Evolutionary conservation across 2,888 invertebrate species (phyloP), one percentile per base, ranked within the genome.

Genomic region (Candidula unifasciata): DNA sequence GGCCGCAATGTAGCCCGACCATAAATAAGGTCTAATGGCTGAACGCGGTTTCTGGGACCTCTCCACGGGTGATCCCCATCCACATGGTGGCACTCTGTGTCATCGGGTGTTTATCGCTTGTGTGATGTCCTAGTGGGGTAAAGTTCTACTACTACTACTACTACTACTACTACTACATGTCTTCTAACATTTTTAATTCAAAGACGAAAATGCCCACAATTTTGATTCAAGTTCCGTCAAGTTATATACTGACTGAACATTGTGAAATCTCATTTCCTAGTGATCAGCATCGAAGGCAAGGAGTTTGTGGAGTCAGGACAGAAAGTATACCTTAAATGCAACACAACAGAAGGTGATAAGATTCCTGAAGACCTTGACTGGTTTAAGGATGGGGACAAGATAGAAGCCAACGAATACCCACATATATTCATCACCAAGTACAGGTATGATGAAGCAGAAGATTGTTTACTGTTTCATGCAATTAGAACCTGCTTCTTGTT

Each of bases 331-430:
- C 87, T 92, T 69, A 86, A 88, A 76, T 92, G 92, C 86, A 92
- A 92, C 86, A 91, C 92, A 30, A 91, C 92, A 8, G 92, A 92
- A 6, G 91, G 91, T 54, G 90, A 91, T 35, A 89, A 90, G 57
- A 90, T 91, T 3, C 92, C 92, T 10, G 90, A 91, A 52, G 90
- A 92, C 81, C 90, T 92, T 71, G 90, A 91, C 83, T 93, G 92
- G 92, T 92, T 91, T 86, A 90, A 90, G 81, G 88, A 92, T 78
- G 92, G 92, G 18, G 87, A 89, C 83, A 88, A 89, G 86, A 88
- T 92, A 30, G 87, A 89, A 74, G 89, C 90, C 21, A 88, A 89
- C 74, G 87, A 88, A 66, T 85, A 88, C 78, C 86, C 86, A 16
- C 90, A 91, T n/a, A 86, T 92, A 52, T 84, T 88, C 85, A 91